Percentiles rank a stretch among this genome's conserved stretches.
Conservation (phyloP, 2,113 vertebrate species). For the Pangasianodon gigas region DNA sequence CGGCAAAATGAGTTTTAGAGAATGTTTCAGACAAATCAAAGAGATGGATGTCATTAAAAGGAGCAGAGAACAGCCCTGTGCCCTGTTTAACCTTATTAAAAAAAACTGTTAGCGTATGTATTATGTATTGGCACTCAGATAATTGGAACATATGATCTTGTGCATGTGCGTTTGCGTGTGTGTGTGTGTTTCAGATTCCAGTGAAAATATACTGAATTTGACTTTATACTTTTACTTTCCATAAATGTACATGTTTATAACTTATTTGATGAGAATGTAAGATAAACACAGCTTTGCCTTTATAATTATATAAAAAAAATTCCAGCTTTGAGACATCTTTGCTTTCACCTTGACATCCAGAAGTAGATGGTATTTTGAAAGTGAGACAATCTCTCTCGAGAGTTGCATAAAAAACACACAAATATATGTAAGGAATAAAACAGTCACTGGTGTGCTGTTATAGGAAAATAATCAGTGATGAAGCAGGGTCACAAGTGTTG, state of each 20-base stretch:
- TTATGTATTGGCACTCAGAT: background rate
- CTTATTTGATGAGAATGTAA: background rate
- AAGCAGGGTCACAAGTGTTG: background rate
- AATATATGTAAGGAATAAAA: background rate
- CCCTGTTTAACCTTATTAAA: conserved; percentile 38
- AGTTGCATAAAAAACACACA: background rate
- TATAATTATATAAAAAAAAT: background rate
- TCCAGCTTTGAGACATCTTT: background rate
- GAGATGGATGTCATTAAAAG: conserved; percentile 52
- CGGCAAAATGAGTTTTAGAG: conserved; percentile 50
- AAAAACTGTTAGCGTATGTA: conserved; percentile 7
- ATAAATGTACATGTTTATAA: background rate
- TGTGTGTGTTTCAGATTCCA: background rate
- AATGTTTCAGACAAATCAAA: conserved; percentile 48
- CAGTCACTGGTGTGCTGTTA: background rate
- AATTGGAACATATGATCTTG: background rate
- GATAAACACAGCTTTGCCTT: background rate
- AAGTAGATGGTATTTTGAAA: background rate
- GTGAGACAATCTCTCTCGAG: background rate
- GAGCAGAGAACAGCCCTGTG: conserved; percentile 14
- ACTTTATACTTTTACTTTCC: background rate
- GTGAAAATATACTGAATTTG: background rate
- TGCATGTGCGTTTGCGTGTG: background rate
- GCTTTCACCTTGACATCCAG: background rate
- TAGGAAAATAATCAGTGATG: background rate